Percentiles rank a stretch among this genome's conserved stretches.
Evolutionary conservation across 2,888 invertebrate species (phyloP).

Genomic region (Ypsolopha sequella): DNA sequence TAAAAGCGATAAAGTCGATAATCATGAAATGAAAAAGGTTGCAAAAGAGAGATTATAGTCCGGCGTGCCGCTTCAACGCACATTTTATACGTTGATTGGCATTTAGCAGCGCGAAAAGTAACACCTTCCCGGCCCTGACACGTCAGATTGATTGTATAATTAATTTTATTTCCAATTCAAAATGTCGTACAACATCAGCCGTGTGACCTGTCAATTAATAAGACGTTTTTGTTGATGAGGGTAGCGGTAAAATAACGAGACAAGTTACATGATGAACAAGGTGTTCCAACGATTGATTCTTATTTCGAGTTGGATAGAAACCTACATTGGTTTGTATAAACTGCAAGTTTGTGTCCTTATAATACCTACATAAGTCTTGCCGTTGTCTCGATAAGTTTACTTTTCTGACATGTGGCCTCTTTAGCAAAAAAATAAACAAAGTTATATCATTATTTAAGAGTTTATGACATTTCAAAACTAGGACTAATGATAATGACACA

Average conservation of each 20-base stretch:
- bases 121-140: conserved; percentile 62
- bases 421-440: no score
- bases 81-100: conserved; percentile 61
- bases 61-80: conserved; percentile 39
- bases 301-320: no score
- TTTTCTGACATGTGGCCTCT: no score
- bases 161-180: conserved; percentile 63
- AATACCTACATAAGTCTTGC: no score
- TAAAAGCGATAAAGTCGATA: conserved; percentile 20
- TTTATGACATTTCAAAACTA: no score
- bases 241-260: conserved; percentile 19
- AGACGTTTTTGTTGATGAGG: conserved; percentile 58
- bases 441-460: no score
- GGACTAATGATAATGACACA: no score
- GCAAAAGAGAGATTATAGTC: conserved; percentile 18
- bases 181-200: conserved; percentile 45
- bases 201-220: conserved; percentile 63
- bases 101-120: conserved; percentile 63
- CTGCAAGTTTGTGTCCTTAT: no score
- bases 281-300: no score
- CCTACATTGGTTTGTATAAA: no score
- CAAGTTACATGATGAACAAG: no score
- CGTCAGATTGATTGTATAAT: conserved; percentile 66
- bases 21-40: conserved; percentile 9
- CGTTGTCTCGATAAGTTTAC: no score